These are phyloP conservation scores for Menura novaehollandiae DNA, from an alignment of 2,113 vertebrate species.

Conservation along the genomic window DNA sequence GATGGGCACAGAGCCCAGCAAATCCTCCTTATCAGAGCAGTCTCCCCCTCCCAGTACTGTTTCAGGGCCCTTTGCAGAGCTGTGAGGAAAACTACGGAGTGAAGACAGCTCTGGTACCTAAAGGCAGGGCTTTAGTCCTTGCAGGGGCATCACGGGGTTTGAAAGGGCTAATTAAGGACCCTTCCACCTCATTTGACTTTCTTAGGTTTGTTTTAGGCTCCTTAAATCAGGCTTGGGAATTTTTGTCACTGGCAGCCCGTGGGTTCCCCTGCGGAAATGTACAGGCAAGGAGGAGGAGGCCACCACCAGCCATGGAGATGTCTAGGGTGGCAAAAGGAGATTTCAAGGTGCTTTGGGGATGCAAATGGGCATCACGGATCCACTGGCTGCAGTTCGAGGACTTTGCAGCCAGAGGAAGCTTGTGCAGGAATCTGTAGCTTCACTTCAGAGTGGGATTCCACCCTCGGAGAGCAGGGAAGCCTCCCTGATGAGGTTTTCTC, in stretches of 20 bases:
- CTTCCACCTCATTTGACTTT: background rate
- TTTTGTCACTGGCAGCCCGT: background rate
- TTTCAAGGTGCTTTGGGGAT: background rate
- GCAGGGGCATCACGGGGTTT: background rate
- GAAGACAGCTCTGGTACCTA: background rate
- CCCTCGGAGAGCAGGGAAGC: background rate
- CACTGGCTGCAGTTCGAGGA: background rate
- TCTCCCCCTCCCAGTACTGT: background rate
- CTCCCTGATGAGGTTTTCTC: background rate
- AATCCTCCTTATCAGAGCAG: background rate
- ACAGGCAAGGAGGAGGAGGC: background rate
- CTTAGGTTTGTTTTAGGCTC: background rate
- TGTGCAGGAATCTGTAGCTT: background rate
- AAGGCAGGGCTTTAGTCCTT: background rate
- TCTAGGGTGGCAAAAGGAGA: background rate
- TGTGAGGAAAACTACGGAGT: background rate
- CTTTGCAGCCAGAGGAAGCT: background rate
- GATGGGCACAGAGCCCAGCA: background rate
- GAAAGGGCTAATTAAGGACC: background rate
- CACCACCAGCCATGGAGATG: background rate
- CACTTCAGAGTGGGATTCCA: background rate
- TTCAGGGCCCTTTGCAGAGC: background rate
- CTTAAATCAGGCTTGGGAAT: background rate
- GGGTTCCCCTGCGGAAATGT: background rate
- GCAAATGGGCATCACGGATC: fast-evolving